phyloP scores from a whole-genome alignment of 1,140 invertebrate genomes.

The Hyles euphorbiae region DNA sequence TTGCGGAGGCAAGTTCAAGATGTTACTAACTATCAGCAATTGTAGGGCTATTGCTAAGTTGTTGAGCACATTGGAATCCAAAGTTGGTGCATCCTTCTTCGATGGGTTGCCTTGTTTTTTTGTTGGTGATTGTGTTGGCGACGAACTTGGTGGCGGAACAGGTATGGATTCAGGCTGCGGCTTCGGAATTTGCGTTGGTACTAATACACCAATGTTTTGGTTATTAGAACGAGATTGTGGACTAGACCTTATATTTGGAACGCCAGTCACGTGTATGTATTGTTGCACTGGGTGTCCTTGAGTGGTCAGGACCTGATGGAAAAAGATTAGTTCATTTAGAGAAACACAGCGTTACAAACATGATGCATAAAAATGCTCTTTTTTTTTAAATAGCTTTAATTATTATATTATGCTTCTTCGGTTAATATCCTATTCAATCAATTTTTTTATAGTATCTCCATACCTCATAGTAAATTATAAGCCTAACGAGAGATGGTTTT shows the following conservation, averaged over 20 bases:
- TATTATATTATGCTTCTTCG: no score
- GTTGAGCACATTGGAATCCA: conserved; percentile 48
- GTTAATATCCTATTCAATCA: no score
- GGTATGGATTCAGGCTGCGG: conserved; percentile 1
- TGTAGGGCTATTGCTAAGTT: conserved; percentile 60
- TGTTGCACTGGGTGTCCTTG: conserved; percentile 11
- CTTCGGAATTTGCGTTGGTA: no score
- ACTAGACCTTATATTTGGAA: background rate
- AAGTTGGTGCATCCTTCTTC: conserved; percentile 5
- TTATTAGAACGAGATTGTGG: background rate
- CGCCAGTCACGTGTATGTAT: conserved; percentile 12
- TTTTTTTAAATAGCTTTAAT: no score
- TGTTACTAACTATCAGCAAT: conserved; percentile 51
- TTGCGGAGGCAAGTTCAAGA: conserved; percentile 38
- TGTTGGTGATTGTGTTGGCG: background rate
- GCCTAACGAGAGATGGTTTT: no score
- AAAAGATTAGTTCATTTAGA: background rate
- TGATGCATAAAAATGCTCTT: no score
- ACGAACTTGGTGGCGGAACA: background rate
- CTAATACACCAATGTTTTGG: no score
- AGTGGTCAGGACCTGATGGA: conserved; percentile 8
- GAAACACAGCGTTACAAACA: no score
- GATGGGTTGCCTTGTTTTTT: background rate
- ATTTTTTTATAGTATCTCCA: no score
- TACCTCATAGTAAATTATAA: no score